A percentile compares a stretch with the other conserved stretches of the same genome.
Evolutionary conservation across 2,113 vertebrate species (phyloP).

Genomic region (Actinemys pallida): DNA sequence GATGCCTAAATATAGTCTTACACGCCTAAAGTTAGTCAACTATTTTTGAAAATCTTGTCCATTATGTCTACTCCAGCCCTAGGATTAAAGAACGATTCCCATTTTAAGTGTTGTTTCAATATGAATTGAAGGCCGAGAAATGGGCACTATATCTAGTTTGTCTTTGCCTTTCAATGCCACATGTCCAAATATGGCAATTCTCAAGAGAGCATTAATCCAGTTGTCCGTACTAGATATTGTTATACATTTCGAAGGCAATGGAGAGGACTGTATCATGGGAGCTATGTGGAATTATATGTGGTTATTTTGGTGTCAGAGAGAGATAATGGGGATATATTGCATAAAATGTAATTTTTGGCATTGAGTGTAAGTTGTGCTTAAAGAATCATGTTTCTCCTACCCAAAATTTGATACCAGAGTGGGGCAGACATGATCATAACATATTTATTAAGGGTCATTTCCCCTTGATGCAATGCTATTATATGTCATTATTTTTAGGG

Average conservation of each 20-base stretch:
- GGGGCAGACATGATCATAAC: background rate
- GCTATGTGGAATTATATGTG: rapidly evolving
- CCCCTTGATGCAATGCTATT: background rate
- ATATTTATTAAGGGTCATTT: background rate
- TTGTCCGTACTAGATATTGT: background rate
- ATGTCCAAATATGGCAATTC: background rate
- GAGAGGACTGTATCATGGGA: background rate
- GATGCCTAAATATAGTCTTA: background rate
- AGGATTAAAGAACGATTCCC: background rate
- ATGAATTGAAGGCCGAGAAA: background rate
- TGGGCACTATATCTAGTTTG: background rate
- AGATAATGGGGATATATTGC: background rate
- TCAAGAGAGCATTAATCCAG: background rate
- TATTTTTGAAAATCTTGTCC: background rate
- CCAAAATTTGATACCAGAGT: background rate
- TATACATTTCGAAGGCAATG: background rate
- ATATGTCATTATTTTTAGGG: background rate
- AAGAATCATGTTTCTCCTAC: background rate
- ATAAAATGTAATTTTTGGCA: background rate
- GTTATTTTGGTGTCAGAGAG: background rate
- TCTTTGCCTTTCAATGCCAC: background rate
- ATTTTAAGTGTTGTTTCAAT: background rate
- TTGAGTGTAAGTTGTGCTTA: background rate
- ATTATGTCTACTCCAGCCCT: background rate
- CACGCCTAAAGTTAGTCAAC: background rate